Conservation (phyloP, 2,797 vertebrate species). For the Sphaeramia orbicularis region DNA sequence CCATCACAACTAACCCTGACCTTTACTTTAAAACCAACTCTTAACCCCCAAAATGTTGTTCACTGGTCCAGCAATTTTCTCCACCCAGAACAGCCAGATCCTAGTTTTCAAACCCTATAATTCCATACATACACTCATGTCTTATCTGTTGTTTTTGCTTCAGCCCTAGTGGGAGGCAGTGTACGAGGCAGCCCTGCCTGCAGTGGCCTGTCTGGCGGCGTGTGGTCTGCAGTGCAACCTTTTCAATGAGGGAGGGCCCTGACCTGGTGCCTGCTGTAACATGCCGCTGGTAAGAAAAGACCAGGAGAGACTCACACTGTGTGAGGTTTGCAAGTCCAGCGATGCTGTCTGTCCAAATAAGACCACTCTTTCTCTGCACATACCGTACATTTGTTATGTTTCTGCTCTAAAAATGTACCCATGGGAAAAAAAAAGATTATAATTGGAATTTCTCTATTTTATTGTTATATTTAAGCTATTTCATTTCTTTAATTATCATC, state of each 20-base stretch:
- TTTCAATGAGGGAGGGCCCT: slow-evolving; percentile 45
- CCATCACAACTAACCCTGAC: too few species aligned
- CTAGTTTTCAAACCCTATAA: too few species aligned
- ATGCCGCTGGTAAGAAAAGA: slow-evolving; percentile 35
- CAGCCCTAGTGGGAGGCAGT: slow-evolving; percentile 20
- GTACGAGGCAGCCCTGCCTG: slow-evolving; percentile 14
- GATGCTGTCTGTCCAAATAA: slow-evolving; percentile 36
- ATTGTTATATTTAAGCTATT: too few species aligned
- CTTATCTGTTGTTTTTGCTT: slow-evolving; percentile 10
- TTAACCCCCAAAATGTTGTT: too few species aligned
- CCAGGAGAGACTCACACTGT: slow-evolving; percentile 18
- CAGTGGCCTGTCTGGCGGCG: slow-evolving; percentile 32
- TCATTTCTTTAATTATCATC: too few species aligned
- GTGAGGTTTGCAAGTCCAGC: slow-evolving; percentile 22
- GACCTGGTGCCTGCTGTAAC: slow-evolving; percentile 55
- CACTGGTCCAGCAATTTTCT: too few species aligned
- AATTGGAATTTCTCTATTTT: too few species aligned
- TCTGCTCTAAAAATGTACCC: too few species aligned
- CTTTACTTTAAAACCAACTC: too few species aligned
- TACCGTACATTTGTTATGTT: not conserved
- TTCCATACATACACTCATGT: too few species aligned
- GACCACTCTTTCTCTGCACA: not conserved
- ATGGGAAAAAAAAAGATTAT: too few species aligned
- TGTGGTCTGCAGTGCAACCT: slow-evolving; percentile 55
- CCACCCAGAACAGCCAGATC: too few species aligned